These are phyloP conservation scores for Euschistus heros DNA, from an alignment of 1,140 invertebrate species.

Conservation along the genomic window DNA sequence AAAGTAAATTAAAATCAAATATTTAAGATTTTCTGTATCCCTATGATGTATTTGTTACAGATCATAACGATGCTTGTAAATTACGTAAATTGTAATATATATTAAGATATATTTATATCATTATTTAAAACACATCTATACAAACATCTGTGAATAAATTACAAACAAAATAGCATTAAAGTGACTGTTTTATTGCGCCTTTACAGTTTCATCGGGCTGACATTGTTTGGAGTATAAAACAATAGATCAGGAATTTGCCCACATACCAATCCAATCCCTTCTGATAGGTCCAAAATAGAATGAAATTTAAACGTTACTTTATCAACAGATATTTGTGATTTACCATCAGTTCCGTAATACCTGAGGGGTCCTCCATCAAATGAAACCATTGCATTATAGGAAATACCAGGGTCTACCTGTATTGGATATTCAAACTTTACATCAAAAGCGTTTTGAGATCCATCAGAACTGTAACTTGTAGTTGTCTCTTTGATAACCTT, in stretches of 20 bases:
- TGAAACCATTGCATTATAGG: constrained; percentile 81
- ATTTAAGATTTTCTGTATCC: too few relatives aligned
- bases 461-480: constrained; percentile 86
- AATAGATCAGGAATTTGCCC: constrained; percentile 89
- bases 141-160: too few relatives aligned
- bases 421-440: constrained; percentile 88
- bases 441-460: constrained; percentile 85
- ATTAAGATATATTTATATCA: too few relatives aligned
- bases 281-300: constrained; percentile 87
- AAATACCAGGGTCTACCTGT: constrained; percentile 79
- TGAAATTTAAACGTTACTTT: constrained; percentile 89
- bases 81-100: too few relatives aligned
- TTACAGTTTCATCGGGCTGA: too few relatives aligned
- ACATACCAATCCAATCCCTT: constrained; percentile 85
- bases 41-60: too few relatives aligned
- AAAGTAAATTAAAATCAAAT: too few relatives aligned
- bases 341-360: constrained; percentile 87
- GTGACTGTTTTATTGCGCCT: too few relatives aligned
- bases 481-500: constrained; percentile 76
- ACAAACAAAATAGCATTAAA: too few relatives aligned
- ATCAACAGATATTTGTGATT: constrained; percentile 79
- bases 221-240: constrained; percentile 54
- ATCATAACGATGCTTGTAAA: too few relatives aligned
- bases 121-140: too few relatives aligned
- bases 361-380: constrained; percentile 81